These are phyloP conservation scores for Bothrops jararaca DNA, from an alignment of 2,113 vertebrate genomes.

Conservation along the genomic window DNA sequence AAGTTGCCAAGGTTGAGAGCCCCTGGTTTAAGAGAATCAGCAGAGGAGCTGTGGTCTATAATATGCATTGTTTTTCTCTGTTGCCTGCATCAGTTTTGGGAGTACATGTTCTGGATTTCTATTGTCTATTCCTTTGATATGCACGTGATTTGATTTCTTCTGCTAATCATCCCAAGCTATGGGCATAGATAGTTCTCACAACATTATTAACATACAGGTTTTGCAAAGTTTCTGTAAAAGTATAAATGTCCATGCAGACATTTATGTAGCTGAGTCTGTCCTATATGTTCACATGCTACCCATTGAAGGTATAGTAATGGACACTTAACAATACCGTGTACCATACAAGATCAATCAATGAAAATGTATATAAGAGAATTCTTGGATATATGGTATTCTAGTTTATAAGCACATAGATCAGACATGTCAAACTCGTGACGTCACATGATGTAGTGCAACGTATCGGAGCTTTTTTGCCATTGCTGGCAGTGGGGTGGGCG, in stretches of 20 bases:
- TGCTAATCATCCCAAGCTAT: constrained; percentile 12
- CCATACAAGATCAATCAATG: constrained; percentile 49
- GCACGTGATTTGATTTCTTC: constrained; percentile 6
- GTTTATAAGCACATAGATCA: background rate
- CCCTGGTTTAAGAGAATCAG: background rate
- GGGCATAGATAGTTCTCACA: constrained; percentile 6
- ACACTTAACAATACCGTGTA: constrained; percentile 44
- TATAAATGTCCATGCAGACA: background rate
- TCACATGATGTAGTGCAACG: no score
- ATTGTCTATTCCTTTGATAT: constrained; percentile 4
- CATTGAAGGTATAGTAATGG: constrained; percentile 55
- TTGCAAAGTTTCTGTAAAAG: background rate
- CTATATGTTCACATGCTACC: constrained; percentile 48
- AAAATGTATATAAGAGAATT: constrained; percentile 47
- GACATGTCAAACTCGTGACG: no score
- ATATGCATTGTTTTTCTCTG: background rate
- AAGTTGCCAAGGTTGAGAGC: no score
- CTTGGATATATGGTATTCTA: constrained; percentile 41
- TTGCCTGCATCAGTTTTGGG: background rate
- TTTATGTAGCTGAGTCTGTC: background rate
- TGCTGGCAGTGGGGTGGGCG: no score
- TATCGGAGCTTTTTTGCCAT: no score
- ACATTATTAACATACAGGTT: constrained; percentile 21
- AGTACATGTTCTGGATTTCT: constrained; percentile 2
- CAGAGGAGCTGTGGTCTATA: background rate